Conservation (phyloP, 2,797 vertebrate species). For the Hylomyscus alleni region DNA sequence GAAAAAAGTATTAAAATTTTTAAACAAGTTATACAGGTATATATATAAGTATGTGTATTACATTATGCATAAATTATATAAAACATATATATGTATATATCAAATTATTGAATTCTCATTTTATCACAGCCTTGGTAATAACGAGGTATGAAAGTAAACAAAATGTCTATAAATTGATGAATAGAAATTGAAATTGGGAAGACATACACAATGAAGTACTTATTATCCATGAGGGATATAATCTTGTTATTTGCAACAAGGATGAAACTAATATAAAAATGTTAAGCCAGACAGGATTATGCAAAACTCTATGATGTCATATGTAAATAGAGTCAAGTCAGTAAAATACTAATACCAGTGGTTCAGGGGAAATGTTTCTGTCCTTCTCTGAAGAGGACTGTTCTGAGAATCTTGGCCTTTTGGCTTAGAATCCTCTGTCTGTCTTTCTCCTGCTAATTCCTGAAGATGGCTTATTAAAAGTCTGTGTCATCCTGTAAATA, state of each 20-base stretch:
- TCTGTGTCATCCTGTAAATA: constrained; percentile 86
- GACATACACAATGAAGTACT: not conserved
- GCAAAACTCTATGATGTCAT: not conserved
- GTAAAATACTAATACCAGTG: constrained; percentile 59
- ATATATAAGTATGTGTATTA: not conserved
- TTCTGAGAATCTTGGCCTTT: constrained; percentile 33
- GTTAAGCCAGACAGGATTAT: not conserved
- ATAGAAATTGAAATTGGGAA: not conserved
- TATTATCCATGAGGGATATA: not conserved
- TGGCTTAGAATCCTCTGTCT: constrained; percentile 50
- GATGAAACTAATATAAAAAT: not conserved
- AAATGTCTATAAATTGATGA: not conserved
- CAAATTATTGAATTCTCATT: not conserved
- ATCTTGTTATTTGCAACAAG: not conserved
- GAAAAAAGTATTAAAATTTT: not conserved
- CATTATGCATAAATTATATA: not conserved
- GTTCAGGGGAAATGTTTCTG: constrained; percentile 55
- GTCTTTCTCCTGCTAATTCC: constrained; percentile 79
- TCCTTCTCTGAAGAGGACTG: constrained; percentile 59
- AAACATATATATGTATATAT: not conserved
- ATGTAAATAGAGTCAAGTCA: not conserved
- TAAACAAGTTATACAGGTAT: not conserved
- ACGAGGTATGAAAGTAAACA: not conserved
- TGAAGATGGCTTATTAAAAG: constrained; percentile 80
- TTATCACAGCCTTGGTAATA: not conserved